phyloP scores from a whole-genome alignment of 1,140 invertebrate genomes.

The Lethrus apterus region DNA sequence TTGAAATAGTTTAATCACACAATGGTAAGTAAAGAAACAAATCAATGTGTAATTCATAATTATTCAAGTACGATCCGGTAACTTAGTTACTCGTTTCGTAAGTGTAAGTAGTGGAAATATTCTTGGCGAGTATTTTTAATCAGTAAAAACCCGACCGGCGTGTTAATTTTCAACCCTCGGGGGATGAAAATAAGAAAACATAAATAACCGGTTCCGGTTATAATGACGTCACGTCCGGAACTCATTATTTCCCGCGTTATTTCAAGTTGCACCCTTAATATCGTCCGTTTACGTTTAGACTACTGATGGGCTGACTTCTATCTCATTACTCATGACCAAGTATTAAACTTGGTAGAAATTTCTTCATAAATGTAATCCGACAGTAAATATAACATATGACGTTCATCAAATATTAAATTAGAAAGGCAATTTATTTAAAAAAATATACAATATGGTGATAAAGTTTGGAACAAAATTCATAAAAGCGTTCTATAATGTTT shows the following conservation, averaged over 20 bases:
- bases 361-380: neutral
- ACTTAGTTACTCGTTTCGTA: too few species aligned
- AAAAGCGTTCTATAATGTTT: too few species aligned
- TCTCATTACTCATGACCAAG: conserved; percentile 14
- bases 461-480: too few species aligned
- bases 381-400: neutral
- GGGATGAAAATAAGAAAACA: conserved; percentile 39
- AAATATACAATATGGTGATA: too few species aligned
- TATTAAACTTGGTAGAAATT: neutral
- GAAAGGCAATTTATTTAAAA: too few species aligned
- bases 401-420: neutral
- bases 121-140: conserved; percentile 25
- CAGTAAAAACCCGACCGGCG: conserved; percentile 37
- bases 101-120: too few species aligned
- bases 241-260: conserved; percentile 42
- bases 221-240: conserved; percentile 44
- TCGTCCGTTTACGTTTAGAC: conserved; percentile 28
- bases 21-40: too few species aligned
- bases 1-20: too few species aligned
- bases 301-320: conserved; percentile 29
- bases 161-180: conserved; percentile 41
- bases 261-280: conserved; percentile 41
- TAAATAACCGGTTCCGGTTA: conserved; percentile 42
- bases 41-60: too few species aligned
- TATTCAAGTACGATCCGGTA: too few species aligned